phyloP scores from a whole-genome alignment of 1,140 invertebrate species.

The Mesaphorura yosii region DNA sequence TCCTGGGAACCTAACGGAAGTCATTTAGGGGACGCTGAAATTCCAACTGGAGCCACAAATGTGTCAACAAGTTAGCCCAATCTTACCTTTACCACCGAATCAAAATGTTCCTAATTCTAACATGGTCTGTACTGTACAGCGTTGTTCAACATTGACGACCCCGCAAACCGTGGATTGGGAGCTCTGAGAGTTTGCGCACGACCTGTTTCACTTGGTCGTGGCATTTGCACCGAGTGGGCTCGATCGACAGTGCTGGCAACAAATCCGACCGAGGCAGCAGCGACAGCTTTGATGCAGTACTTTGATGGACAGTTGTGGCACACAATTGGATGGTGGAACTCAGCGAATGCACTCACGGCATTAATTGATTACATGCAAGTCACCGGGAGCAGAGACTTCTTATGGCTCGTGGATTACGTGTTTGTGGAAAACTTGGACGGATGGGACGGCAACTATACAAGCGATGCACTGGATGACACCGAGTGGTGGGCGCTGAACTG shows the following conservation, averaged over 20 bases:
- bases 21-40: constrained; percentile 1
- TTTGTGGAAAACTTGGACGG: constrained; percentile 17
- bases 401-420: constrained; percentile 10
- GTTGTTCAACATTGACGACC: constrained; percentile 18
- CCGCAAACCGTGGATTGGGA: neutral
- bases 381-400: constrained; percentile 7
- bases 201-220: neutral
- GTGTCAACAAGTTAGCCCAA: no score
- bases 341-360: constrained; percentile 19
- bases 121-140: no score
- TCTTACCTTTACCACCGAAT: no score
- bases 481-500: constrained; percentile 28
- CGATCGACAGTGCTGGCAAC: constrained; percentile 11
- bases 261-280: constrained; percentile 12
- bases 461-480: constrained; percentile 22
- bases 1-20: constrained; percentile 14
- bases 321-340: constrained; percentile 26
- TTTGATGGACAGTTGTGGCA: constrained; percentile 15
- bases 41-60: constrained; percentile 1
- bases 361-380: constrained; percentile 18
- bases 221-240: constrained; percentile 16
- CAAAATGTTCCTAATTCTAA: no score
- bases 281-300: constrained; percentile 21
- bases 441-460: constrained; percentile 25
- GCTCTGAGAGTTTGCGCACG: constrained; percentile 18